These are phyloP conservation scores for Pseudobourletiella spinata DNA, from an alignment of 1,140 invertebrate genomes.

Conservation along the genomic window DNA sequence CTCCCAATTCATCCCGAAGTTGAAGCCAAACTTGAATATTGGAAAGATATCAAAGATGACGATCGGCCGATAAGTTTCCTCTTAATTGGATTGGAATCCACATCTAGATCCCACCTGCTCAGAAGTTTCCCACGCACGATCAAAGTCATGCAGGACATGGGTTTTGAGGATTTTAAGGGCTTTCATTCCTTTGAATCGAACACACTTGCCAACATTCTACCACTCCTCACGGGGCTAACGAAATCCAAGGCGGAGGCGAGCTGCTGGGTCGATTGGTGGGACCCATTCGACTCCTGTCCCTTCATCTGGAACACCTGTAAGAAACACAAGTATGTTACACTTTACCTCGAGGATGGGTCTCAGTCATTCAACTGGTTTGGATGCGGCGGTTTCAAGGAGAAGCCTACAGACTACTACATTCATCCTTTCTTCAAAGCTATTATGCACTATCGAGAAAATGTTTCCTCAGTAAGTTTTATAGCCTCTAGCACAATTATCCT, in stretches of 20 bases:
- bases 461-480: neutral
- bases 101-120: constrained; percentile 1
- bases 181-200: neutral
- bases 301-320: constrained; percentile 41
- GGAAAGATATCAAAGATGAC: neutral
- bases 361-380: constrained; percentile 40
- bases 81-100: constrained; percentile 1
- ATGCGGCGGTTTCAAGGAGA: constrained; percentile 39
- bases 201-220: neutral
- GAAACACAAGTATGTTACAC: constrained; percentile 38
- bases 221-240: neutral
- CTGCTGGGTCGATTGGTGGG: neutral
- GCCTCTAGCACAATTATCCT: neutral
- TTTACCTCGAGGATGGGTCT: constrained; percentile 41
- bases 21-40: constrained; percentile 4
- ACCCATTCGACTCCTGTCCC: constrained; percentile 38
- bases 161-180: constrained; percentile 10
- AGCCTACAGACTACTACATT: constrained; percentile 42
- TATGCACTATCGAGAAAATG: neutral
- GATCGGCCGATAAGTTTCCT: constrained; percentile 6
- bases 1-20: neutral
- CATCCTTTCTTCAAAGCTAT: constrained; percentile 27
- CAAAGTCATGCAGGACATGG: neutral
- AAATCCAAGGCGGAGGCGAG: neutral
- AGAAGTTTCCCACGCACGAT: constrained; percentile 7